phyloP scores from a whole-genome alignment of 64 coral and sea anemone species.

The Actinia tenebrosa region DNA sequence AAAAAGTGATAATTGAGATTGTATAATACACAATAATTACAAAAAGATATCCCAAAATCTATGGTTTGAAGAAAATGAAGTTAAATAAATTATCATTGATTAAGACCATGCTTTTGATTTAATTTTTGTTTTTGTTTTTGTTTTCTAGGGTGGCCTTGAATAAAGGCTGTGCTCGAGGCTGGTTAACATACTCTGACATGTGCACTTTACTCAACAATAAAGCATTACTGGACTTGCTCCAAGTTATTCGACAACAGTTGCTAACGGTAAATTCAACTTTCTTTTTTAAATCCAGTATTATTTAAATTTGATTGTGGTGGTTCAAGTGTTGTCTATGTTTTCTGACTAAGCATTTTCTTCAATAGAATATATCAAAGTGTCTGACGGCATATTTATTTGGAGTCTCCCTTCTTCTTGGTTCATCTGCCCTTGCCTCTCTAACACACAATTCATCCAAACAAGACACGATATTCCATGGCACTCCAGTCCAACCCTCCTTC shows the following conservation, averaged over 20 bases:
- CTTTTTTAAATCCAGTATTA: too few relatives aligned
- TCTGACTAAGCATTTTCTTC: background rate
- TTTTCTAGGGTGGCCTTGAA: conserved; percentile 60
- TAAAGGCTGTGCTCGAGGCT: conserved; percentile 66
- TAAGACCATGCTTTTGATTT: background rate
- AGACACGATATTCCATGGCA: background rate
- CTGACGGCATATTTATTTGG: conserved; percentile 35
- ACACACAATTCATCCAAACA: background rate
- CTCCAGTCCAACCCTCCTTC: background rate
- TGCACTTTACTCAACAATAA: conserved; percentile 19
- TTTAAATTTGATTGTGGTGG: too few relatives aligned
- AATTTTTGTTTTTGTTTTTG: background rate
- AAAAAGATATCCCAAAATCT: too few relatives aligned
- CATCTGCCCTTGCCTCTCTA: background rate
- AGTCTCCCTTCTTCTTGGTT: conserved; percentile 36
- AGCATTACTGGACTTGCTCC: background rate
- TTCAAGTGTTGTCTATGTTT: background rate
- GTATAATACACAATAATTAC: too few relatives aligned
- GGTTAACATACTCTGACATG: conserved; percentile 70
- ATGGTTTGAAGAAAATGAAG: too few relatives aligned
- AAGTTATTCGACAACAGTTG: background rate
- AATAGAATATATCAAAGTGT: conserved; percentile 28
- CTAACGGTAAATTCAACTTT: conserved; percentile 19
- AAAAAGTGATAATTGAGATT: too few relatives aligned
- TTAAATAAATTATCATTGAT: background rate